Evolutionary conservation across 2,888 invertebrate genomes (phyloP).

Genomic region (Seira sanloemensis): DNA sequence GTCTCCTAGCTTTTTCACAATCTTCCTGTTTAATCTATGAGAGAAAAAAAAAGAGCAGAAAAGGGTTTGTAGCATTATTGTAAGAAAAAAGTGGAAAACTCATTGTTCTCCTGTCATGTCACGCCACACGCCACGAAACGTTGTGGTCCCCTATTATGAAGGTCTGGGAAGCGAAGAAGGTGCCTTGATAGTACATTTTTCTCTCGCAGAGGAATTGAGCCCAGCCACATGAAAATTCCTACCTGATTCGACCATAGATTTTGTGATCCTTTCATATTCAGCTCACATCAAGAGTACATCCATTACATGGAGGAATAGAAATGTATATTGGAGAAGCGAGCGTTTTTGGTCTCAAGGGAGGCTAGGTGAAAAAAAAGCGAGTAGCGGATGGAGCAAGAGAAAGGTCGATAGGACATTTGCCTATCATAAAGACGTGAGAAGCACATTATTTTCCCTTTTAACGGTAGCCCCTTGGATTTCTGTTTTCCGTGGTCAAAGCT

Average conservation of each 20-base stretch:
- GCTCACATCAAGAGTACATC: no score
- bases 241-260: neutral
- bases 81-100: neutral
- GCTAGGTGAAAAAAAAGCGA: neutral
- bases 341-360: neutral
- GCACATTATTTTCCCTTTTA: neutral
- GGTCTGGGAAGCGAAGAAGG: neutral
- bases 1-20: neutral
- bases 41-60: neutral
- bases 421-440: neutral
- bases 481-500: neutral
- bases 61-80: neutral
- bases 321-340: neutral
- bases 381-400: slow-evolving; percentile 4
- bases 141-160: slow-evolving; percentile 1
- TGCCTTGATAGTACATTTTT: neutral
- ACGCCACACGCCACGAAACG: slow-evolving; percentile 4
- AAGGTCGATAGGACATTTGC: slow-evolving; percentile 1
- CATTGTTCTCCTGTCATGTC: neutral
- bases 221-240: neutral
- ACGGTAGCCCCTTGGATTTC: no score
- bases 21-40: slow-evolving; percentile 1
- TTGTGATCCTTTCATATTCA: neutral
- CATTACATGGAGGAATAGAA: neutral
- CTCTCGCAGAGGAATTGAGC: neutral